Evolutionary conservation across 2,113 vertebrate genomes (phyloP).

Genomic region (Ptilonorhynchus violaceus): DNA sequence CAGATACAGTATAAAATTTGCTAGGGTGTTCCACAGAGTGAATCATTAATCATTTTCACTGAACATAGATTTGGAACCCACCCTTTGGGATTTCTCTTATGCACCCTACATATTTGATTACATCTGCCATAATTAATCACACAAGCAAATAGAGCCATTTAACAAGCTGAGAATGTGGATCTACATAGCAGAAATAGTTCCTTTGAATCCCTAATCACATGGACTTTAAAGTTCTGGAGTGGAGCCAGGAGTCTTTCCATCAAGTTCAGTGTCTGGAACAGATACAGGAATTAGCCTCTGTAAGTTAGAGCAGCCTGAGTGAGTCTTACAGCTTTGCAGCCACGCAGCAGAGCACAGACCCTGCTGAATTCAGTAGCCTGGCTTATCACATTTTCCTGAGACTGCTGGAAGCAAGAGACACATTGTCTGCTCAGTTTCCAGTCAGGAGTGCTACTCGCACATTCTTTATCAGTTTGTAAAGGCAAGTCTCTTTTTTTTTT

Average conservation of each 20-base stretch:
- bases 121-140: not conserved
- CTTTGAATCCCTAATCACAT: not conserved
- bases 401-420: not conserved
- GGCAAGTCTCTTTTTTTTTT: not conserved
- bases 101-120: not conserved
- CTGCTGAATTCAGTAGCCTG: not conserved
- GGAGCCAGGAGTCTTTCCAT: not conserved
- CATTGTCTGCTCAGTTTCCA: not conserved
- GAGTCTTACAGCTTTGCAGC: not conserved
- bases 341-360: not conserved
- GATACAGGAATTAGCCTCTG: not conserved
- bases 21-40: not conserved
- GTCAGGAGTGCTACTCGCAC: not conserved
- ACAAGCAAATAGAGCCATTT: not conserved
- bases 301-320: fast-evolving
- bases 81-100: not conserved
- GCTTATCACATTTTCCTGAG: not conserved
- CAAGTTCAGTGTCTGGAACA: not conserved
- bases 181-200: not conserved
- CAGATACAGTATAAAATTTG: not conserved
- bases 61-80: not conserved
- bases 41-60: not conserved
- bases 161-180: not conserved
- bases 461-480: not conserved
- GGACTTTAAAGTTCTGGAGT: not conserved